phyloP scores from a whole-genome alignment of 2,797 vertebrate species.

The Chanos chanos region DNA sequence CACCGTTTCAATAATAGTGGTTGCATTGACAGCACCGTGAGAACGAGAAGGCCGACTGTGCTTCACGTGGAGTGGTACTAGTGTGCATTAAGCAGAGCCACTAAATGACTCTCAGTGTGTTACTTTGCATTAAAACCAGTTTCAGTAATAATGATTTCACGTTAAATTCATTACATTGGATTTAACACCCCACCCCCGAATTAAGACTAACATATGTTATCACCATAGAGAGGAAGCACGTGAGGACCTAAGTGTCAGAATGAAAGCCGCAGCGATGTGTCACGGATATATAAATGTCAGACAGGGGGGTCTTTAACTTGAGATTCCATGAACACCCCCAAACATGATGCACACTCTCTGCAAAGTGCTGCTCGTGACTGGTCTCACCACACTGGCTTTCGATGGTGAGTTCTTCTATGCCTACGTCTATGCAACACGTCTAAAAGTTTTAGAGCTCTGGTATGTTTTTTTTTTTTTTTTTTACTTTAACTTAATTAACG shows the following conservation, averaged over 20 bases:
- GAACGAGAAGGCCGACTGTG: no score
- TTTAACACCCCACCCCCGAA: no score
- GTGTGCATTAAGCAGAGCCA: no score
- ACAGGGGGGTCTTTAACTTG: neutral
- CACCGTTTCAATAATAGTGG: no score
- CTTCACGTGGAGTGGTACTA: no score
- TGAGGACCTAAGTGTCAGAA: neutral
- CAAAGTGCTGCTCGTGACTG: constrained; percentile 10
- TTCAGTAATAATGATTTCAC: no score
- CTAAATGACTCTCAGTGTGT: no score
- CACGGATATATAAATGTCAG: neutral
- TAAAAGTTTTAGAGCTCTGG: neutral
- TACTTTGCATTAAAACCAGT: no score
- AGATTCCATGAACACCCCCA: neutral
- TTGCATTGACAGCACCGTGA: no score
- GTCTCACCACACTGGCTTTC: constrained; percentile 1
- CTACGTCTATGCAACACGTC: neutral
- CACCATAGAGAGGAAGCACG: neutral
- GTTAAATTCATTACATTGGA: no score
- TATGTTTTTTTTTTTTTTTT: neutral
- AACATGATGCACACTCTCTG: constrained; percentile 13
- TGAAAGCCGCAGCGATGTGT: neutral
- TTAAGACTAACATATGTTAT: no score
- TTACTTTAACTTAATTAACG: neutral
- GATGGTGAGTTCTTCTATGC: constrained; percentile 4